Evolutionary conservation across 2,888 invertebrate species (phyloP), one percentile per base, ranked within the genome.

Genomic region (Philonicus albiceps): DNA sequence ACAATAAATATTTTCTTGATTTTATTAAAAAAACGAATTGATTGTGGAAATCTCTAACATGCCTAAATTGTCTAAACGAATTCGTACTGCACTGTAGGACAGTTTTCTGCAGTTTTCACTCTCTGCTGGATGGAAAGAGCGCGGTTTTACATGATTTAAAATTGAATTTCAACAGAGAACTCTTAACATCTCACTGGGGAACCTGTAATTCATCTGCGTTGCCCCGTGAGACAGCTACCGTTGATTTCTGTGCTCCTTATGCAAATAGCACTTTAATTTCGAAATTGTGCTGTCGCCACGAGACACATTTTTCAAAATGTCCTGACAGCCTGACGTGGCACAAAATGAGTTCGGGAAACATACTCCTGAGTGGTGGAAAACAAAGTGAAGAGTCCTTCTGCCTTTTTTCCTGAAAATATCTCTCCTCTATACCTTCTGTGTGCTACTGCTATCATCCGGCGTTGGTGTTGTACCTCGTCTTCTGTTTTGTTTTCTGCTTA

Each of bases 261-360:
- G 84, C 84, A 86, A 86, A 86, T 86, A 86, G 83, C 84, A 75
- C 84, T 86, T 86, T 86, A 86, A 86, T 86, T 86, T 85, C 64
- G 86, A 85, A 86, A 86, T 85, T 84, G 84, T 86, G 64, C 84
- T 86, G 86, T 86, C 86, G 84, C 74, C 86, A 86, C 76, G 84
- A 86, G 84, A 86, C 86, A 85, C 86, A 86, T 86, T 86, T 86
- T 85, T 86, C 86, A 86, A 84, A 86, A 76, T 86, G 76, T 86
- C 84, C 86, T 86, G 86, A 86, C 86, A 86, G 86, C 55, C 64
- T 85, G 86, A 86, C 86, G 76, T 86, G 53, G 53, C 37, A 76
- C 75, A 85, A 85, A 85, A 85, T 85, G 85, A 85, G 75, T 75
- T 76, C 75, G 75, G 76, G 53, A 85, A 76, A 85, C 75, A 84